These are phyloP conservation scores for Tichodroma muraria DNA, from an alignment of 2,113 vertebrate genomes.

Conservation along the genomic window DNA sequence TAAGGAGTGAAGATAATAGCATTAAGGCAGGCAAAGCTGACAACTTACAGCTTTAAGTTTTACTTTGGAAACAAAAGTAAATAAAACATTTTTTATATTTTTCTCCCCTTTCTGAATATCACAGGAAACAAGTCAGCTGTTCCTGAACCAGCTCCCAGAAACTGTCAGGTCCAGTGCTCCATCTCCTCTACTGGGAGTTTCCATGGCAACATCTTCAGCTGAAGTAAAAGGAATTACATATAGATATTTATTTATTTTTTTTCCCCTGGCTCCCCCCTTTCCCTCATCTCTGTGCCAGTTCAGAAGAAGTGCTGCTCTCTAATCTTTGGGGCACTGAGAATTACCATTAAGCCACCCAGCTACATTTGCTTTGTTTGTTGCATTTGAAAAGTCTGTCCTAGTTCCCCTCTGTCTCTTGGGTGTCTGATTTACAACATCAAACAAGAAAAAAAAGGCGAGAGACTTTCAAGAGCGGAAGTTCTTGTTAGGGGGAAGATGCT, in stretches of 20 bases:
- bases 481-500: not conserved
- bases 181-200: constrained; percentile 20
- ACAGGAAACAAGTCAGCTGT: not conserved
- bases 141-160: not conserved
- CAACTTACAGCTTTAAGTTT: not conserved
- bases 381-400: constrained; percentile 24
- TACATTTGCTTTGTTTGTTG: not conserved
- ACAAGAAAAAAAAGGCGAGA: not conserved
- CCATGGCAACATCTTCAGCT: constrained; percentile 50
- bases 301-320: not conserved
- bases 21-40: not conserved
- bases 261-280: rapidly evolving
- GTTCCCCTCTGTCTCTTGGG: not conserved
- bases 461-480: not conserved
- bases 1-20: constrained; percentile 18
- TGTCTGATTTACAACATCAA: not conserved
- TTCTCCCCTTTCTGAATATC: not conserved
- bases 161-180: not conserved
- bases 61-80: not conserved
- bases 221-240: constrained; percentile 40
- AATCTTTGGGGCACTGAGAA: not conserved
- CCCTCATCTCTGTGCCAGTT: not conserved
- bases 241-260: not conserved
- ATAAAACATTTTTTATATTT: not conserved
- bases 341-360: not conserved